Percentiles rank a stretch among this genome's conserved stretches.
phyloP scores from a whole-genome alignment of 2,888 invertebrate species.

The Plebejus anna region DNA sequence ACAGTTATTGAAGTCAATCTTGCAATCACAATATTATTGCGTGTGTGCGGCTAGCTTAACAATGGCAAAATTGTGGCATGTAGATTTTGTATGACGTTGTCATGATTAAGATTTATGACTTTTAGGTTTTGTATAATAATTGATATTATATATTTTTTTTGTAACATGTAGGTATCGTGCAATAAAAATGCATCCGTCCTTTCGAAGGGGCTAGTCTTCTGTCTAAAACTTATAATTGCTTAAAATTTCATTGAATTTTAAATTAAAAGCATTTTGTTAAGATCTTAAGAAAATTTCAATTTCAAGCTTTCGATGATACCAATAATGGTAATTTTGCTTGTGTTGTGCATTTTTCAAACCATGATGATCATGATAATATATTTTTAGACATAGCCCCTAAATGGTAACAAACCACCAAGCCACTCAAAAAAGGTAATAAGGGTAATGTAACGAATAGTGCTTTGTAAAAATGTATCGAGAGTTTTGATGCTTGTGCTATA shows the following conservation, averaged over 20 bases:
- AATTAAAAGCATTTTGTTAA: neutral
- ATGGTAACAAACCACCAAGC: neutral
- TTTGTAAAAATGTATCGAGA: neutral
- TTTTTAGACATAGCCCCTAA: neutral
- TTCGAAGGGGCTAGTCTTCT: neutral
- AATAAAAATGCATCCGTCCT: constrained; percentile 29
- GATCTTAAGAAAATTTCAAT: neutral
- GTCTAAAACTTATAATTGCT: neutral
- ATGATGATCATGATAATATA: neutral
- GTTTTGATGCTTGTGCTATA: constrained; percentile 15
- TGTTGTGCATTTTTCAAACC: neutral
- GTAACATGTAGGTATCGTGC: neutral
- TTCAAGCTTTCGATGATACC: neutral
- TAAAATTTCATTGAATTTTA: neutral
- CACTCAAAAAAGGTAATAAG: constrained; percentile 6
- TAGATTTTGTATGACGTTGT: neutral
- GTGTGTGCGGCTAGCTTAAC: too few relatives aligned
- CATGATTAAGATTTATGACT: neutral
- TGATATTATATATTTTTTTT: neutral
- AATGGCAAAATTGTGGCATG: neutral
- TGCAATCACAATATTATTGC: too few relatives aligned
- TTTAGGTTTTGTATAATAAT: neutral
- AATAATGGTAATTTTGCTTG: neutral
- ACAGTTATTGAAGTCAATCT: too few relatives aligned
- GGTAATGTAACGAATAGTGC: constrained; percentile 10